These are phyloP conservation scores for Tenodera sinensis DNA, from an alignment of 2,888 invertebrate species.

Conservation along the genomic window DNA sequence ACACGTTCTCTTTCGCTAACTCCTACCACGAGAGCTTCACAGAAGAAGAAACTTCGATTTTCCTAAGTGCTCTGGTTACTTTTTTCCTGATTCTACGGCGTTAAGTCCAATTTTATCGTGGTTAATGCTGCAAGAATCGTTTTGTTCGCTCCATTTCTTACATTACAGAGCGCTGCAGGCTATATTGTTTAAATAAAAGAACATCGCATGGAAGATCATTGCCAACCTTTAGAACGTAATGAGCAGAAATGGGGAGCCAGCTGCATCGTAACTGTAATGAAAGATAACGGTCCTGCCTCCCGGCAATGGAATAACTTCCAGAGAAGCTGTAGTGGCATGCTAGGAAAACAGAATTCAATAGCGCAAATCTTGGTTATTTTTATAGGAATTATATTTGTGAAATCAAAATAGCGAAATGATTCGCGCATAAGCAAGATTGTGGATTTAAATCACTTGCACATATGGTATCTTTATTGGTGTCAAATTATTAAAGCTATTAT, in stretches of 20 bases:
- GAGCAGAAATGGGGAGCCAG: not conserved
- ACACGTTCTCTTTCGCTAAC: too few species aligned
- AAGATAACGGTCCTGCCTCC: not conserved
- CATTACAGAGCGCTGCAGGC: not conserved
- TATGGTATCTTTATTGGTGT: too few species aligned
- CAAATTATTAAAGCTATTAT: too few species aligned
- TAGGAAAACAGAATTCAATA: not conserved
- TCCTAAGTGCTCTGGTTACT: not conserved
- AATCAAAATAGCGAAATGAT: too few species aligned
- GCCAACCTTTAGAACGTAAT: not conserved
- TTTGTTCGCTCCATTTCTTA: not conserved
- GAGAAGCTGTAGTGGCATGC: not conserved
- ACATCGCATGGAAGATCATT: not conserved
- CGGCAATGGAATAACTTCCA: not conserved
- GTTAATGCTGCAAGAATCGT: not conserved
- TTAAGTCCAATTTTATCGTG: not conserved
- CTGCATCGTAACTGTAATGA: not conserved
- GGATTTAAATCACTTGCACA: too few species aligned
- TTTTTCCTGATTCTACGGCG: not conserved
- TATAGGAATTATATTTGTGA: too few species aligned
- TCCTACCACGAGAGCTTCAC: not conserved
- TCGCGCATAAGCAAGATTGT: too few species aligned
- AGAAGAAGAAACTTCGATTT: not conserved
- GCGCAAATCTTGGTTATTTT: too few species aligned
- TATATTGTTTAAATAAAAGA: not conserved